Percentiles rank a stretch among this genome's conserved stretches.
These are phyloP conservation scores for Larimichthys polyactis DNA, from an alignment of 2,113 vertebrate species.

Conservation along the genomic window DNA sequence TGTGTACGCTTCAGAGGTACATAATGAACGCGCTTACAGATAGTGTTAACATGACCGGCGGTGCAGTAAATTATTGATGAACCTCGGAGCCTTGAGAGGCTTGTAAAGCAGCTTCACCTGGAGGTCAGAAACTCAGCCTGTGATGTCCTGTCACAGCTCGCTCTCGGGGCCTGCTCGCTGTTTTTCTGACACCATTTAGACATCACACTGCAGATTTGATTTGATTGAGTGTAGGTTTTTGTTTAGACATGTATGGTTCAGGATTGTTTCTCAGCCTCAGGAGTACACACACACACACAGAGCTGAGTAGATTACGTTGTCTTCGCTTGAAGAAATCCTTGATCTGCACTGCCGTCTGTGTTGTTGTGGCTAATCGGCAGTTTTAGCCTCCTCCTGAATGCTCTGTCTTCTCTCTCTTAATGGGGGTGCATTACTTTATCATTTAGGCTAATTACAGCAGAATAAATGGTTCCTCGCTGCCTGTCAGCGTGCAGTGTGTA, in stretches of 20 bases:
- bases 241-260: slow-evolving; percentile 20
- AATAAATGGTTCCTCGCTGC: slow-evolving; percentile 92
- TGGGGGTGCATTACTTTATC: slow-evolving; percentile 87
- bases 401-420: slow-evolving; percentile 82
- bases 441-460: slow-evolving; percentile 95
- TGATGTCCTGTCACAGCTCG: slow-evolving; percentile 50
- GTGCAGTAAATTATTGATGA: slow-evolving; percentile 79
- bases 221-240: not conserved
- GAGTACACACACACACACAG: slow-evolving; percentile 2
- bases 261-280: slow-evolving; percentile 28
- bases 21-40: slow-evolving; percentile 64
- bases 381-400: slow-evolving; percentile 81
- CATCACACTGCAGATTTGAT: slow-evolving; percentile 29
- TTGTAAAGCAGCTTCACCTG: slow-evolving; percentile 67
- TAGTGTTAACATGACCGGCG: slow-evolving; percentile 60
- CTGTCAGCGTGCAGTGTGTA: slow-evolving; percentile 91
- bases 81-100: slow-evolving; percentile 55
- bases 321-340: slow-evolving; percentile 35
- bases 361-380: slow-evolving; percentile 77
- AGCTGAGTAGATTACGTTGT: slow-evolving; percentile 19
- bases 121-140: slow-evolving; percentile 59
- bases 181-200: slow-evolving; percentile 55
- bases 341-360: slow-evolving; percentile 21
- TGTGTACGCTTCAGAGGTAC: slow-evolving; percentile 9
- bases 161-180: slow-evolving; percentile 37